A percentile compares a stretch with the other conserved stretches of the same genome.
Evolutionary conservation across 1,140 invertebrate genomes (phyloP).

Genomic region (Drosophila yakuba): DNA sequence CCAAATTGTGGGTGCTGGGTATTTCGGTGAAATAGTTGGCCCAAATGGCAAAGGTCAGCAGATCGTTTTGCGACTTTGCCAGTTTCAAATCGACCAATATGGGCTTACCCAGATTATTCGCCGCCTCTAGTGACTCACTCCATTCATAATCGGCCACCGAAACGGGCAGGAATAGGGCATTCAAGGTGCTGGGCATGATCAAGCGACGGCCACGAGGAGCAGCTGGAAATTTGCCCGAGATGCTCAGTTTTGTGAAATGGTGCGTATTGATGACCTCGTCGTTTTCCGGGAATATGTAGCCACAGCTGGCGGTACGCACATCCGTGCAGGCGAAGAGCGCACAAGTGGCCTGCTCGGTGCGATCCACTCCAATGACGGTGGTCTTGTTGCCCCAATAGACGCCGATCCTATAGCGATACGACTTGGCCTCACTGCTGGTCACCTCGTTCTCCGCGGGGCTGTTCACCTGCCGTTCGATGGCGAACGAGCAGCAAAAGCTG

Average conservation of each 20-base stretch:
- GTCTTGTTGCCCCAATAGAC: conserved; percentile 79
- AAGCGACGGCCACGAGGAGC: conserved; percentile 58
- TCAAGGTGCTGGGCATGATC: conserved; percentile 78
- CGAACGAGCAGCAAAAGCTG: conserved; percentile 57
- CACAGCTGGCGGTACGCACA: conserved; percentile 67
- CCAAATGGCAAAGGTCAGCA: conserved; percentile 78
- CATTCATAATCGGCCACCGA: conserved; percentile 50
- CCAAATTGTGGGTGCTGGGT: conserved; percentile 56
- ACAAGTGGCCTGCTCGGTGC: conserved; percentile 82
- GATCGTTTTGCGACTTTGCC: conserved; percentile 50
- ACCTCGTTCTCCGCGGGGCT: not conserved
- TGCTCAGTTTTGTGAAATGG: conserved; percentile 54
- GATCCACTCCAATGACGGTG: conserved; percentile 63
- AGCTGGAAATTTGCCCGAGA: conserved; percentile 54
- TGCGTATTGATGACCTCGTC: conserved; percentile 39
- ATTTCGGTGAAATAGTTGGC: conserved; percentile 66
- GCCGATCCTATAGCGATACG: conserved; percentile 83
- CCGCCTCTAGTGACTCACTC: conserved; percentile 37
- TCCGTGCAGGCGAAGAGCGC: conserved; percentile 83
- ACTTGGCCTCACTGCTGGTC: not conserved
- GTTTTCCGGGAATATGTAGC: conserved; percentile 47
- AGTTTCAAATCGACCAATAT: conserved; percentile 32
- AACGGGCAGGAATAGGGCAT: conserved; percentile 64
- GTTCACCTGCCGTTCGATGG: conserved; percentile 16
- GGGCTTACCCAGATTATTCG: not conserved